Percentiles rank a stretch among this genome's conserved stretches.
Conservation (phyloP, 37 sponge, comb jelly and placozoan species). For the Ephydatia muelleri region DNA sequence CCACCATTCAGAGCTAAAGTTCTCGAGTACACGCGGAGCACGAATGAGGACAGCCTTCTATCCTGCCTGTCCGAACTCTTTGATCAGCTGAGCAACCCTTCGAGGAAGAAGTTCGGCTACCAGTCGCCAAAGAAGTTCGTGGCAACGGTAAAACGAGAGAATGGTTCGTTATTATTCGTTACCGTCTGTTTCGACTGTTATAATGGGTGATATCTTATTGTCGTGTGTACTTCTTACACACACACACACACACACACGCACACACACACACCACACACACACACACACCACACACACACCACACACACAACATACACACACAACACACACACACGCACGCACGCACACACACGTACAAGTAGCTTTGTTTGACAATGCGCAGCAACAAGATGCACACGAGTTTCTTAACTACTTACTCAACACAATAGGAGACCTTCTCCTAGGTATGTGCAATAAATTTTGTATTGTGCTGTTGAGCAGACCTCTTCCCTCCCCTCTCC, state of each 20-base stretch:
- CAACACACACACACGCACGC: too few species aligned
- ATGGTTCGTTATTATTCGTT: slow-evolving; percentile 54
- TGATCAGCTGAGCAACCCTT: slow-evolving; percentile 50
- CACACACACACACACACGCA: background rate
- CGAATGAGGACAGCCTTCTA: slow-evolving; percentile 69
- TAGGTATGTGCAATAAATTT: slow-evolving; percentile 10
- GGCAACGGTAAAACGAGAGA: slow-evolving; percentile 76
- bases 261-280: too few species aligned
- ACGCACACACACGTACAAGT: too few species aligned
- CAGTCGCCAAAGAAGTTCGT: slow-evolving; percentile 63
- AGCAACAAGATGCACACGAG: slow-evolving; percentile 99
- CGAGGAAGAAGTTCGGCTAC: slow-evolving; percentile 57
- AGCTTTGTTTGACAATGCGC: slow-evolving; percentile 89
- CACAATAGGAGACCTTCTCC: slow-evolving; percentile 86
- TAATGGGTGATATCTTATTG: too few species aligned
- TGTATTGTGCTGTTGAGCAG: background rate
- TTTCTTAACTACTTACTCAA: slow-evolving; percentile 97
- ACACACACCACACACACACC: too few species aligned
- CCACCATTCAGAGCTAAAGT: slow-evolving; percentile 90
- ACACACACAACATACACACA: too few species aligned
- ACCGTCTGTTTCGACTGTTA: background rate
- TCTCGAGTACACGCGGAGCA: slow-evolving; percentile 28
- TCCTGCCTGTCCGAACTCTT: slow-evolving; percentile 86
- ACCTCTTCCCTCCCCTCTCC: background rate
- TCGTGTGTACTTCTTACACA: too few species aligned